Evolutionary conservation across 2,888 invertebrate species (phyloP).

Genomic region (Brenthis hecate): DNA sequence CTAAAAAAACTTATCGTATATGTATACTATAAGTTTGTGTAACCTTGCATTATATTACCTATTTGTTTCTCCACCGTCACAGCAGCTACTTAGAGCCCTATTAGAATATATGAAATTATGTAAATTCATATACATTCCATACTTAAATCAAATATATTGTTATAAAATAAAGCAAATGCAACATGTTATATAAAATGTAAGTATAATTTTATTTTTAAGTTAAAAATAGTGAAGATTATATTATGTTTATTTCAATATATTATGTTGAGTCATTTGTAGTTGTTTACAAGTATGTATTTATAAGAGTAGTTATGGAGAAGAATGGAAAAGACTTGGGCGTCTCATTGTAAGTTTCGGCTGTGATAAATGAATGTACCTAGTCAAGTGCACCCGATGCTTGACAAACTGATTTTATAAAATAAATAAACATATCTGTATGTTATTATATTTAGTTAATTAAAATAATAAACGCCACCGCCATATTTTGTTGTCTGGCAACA

Average conservation of each 20-base stretch:
- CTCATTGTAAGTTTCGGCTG: constrained; percentile 61
- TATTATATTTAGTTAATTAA: not conserved
- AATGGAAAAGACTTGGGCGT: constrained; percentile 11
- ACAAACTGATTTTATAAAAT: constrained; percentile 31
- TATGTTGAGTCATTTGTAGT: not conserved
- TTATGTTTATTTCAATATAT: constrained; percentile 1
- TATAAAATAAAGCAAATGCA: not conserved
- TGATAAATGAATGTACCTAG: constrained; percentile 56
- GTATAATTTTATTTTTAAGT: too few relatives aligned
- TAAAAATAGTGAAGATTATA: too few relatives aligned
- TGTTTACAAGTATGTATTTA: not conserved
- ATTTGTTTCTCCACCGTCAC: not conserved
- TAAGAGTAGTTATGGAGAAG: not conserved
- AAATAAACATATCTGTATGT: constrained; percentile 10
- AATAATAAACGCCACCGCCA: not conserved
- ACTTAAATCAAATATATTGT: not conserved
- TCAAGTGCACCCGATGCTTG: constrained; percentile 43
- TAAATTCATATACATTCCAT: constrained; percentile 14
- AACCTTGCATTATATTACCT: not conserved
- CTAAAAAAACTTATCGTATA: too few relatives aligned
- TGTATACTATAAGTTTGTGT: not conserved
- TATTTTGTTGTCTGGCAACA: not conserved
- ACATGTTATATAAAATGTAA: too few relatives aligned
- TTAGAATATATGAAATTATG: constrained; percentile 2
- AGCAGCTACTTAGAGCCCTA: not conserved